phyloP scores from a whole-genome alignment of 2,797 vertebrate genomes.

The Gallinago stenura region DNA sequence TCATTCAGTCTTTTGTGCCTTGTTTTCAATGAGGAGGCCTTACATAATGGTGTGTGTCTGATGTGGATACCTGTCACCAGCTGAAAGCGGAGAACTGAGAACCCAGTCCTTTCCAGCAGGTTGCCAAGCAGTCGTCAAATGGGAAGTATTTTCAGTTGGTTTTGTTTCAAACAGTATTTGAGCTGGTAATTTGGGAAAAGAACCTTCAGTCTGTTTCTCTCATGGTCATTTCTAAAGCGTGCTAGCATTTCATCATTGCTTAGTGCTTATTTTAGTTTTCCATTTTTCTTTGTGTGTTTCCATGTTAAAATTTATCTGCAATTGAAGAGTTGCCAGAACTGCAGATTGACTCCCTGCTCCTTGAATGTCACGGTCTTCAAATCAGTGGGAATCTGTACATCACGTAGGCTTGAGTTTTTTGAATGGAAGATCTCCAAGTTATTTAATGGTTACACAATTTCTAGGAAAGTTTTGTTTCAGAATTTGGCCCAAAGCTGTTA shows the following conservation, averaged over 20 bases:
- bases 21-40: neutral
- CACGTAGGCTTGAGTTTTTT: neutral
- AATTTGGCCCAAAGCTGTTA: constrained; percentile 48
- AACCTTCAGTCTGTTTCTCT: neutral
- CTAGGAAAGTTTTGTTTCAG: neutral
- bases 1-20: neutral
- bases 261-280: neutral
- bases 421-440: constrained; percentile 31
- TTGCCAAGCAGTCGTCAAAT: neutral
- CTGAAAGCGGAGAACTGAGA: neutral
- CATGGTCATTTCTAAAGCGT: neutral
- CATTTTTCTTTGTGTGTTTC: neutral
- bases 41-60: neutral
- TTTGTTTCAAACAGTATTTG: neutral
- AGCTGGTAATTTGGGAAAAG: neutral
- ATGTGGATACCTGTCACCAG: neutral
- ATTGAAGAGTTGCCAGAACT: neutral
- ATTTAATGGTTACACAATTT: constrained; percentile 24
- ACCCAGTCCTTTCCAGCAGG: neutral
- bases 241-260: neutral
- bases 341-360: neutral
- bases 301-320: neutral
- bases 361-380: neutral
- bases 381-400: neutral
- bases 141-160: neutral